Percentiles rank a stretch among this genome's conserved stretches.
Evolutionary conservation across 2,797 vertebrate genomes (phyloP).

Genomic region (Phaenicophaeus curvirostris): DNA sequence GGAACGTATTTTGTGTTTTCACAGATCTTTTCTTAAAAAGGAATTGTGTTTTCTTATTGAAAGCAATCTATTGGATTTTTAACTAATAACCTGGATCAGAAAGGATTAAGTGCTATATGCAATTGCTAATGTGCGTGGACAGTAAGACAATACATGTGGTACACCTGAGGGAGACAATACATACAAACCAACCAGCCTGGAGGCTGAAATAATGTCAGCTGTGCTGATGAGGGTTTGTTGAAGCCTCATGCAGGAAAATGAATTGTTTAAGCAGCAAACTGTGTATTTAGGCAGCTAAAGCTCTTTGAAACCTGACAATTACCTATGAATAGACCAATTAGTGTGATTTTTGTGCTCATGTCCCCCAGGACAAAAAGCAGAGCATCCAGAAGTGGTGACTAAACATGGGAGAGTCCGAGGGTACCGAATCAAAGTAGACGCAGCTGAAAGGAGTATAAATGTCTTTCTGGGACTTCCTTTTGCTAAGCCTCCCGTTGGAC

Average conservation of each 20-base stretch:
- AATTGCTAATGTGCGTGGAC: not conserved
- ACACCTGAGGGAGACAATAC: not conserved
- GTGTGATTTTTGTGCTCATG: not conserved
- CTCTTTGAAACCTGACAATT: not conserved
- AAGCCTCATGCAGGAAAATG: not conserved
- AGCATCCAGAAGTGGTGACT: conserved; percentile 61
- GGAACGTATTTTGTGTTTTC: not conserved
- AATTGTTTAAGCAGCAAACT: not conserved
- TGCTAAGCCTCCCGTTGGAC: conserved; percentile 82
- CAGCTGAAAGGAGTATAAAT: conserved; percentile 67
- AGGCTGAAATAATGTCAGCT: not conserved
- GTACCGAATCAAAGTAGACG: conserved; percentile 57
- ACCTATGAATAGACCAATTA: not conserved
- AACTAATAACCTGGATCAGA: not conserved
- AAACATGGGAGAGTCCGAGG: conserved; percentile 76
- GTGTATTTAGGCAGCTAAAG: not conserved
- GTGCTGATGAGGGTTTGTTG: not conserved
- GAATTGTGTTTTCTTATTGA: not conserved
- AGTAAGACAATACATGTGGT: not conserved
- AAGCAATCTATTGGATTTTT: not conserved
- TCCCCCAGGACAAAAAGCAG: not conserved
- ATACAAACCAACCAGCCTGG: not conserved
- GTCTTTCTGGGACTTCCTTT: conserved; percentile 84
- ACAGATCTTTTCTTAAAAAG: not conserved
- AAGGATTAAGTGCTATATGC: not conserved